phyloP scores from a whole-genome alignment of 2,797 vertebrate species.

The Anas bernieri region DNA sequence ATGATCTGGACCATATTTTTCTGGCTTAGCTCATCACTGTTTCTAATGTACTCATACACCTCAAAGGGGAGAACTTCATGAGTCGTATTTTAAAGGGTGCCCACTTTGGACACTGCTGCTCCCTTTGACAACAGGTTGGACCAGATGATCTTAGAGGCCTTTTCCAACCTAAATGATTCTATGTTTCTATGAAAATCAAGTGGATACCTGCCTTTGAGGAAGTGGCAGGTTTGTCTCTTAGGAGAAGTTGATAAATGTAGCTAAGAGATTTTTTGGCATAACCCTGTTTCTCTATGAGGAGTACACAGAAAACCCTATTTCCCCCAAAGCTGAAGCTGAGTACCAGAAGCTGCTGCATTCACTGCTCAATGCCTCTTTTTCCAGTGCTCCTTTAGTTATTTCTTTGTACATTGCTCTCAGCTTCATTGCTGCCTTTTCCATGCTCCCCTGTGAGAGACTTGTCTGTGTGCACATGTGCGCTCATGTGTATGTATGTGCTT shows the following conservation, averaged over 20 bases:
- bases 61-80: neutral
- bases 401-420: neutral
- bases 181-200: too few relatives aligned
- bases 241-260: neutral
- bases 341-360: neutral
- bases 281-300: neutral
- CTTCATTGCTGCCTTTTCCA: neutral
- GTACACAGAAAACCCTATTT: neutral
- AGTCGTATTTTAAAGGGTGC: neutral
- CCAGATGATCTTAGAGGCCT: too few relatives aligned
- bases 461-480: neutral
- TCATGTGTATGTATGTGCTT: neutral
- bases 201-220: neutral
- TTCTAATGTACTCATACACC: neutral
- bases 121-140: neutral
- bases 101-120: neutral
- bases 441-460: neutral
- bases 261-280: neutral
- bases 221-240: neutral
- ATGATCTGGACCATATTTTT: neutral
- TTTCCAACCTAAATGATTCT: too few relatives aligned
- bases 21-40: neutral
- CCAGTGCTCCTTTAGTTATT: neutral
- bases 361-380: neutral
- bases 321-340: neutral